Evolutionary conservation across 2,113 vertebrate species (phyloP).

Genomic region (Cettia cetti): DNA sequence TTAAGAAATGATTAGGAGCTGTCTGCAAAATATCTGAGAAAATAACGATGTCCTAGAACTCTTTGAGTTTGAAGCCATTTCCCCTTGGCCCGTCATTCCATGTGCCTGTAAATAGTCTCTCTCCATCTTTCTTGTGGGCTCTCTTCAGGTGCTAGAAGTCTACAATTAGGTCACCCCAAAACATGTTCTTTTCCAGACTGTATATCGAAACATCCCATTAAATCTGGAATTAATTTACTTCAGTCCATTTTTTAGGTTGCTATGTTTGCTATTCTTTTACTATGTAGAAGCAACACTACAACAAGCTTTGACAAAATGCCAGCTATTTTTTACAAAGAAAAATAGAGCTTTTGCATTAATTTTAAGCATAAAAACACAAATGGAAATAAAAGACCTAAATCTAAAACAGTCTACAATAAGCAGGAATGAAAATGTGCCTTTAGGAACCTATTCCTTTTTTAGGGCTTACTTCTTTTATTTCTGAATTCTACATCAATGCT

Average conservation of each 20-base stretch:
- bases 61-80: background rate
- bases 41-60: background rate
- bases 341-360: background rate
- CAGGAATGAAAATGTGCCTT: background rate
- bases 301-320: background rate
- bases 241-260: background rate
- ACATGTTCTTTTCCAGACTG: background rate
- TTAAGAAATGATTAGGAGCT: background rate
- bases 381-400: background rate
- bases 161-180: background rate
- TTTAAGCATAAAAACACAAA: background rate
- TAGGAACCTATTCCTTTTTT: background rate
- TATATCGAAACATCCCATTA: background rate
- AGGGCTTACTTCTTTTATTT: background rate
- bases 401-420: background rate
- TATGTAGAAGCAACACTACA: background rate
- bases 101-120: background rate
- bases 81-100: background rate
- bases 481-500: background rate
- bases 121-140: background rate
- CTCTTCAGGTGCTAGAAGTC: background rate
- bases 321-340: background rate
- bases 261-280: background rate
- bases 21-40: background rate
- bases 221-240: background rate